Percentiles rank a stretch among this genome's conserved stretches.
These are phyloP conservation scores for Atractosteus spatula DNA, from an alignment of 2,113 vertebrate species.

Conservation along the genomic window DNA sequence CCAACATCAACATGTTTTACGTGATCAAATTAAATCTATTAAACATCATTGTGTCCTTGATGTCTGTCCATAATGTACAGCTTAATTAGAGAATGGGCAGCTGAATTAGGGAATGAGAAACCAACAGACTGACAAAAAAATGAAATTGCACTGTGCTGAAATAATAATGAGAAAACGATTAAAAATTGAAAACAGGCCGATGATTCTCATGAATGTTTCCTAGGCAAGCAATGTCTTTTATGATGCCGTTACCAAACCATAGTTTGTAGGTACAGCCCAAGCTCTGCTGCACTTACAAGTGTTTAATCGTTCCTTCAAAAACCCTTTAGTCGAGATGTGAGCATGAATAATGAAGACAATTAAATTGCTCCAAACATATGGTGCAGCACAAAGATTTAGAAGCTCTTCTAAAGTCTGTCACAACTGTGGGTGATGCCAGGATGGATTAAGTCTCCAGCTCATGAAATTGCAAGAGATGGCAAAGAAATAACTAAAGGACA, in stretches of 20 bases:
- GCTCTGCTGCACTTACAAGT: background rate
- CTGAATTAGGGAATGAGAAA: no score
- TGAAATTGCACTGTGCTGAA: no score
- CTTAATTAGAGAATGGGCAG: no score
- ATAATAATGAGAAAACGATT: no score
- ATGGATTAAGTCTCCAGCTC: background rate
- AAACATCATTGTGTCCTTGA: no score
- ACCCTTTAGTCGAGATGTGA: slow-evolving; percentile 19
- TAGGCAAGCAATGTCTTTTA: background rate
- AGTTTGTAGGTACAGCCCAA: background rate
- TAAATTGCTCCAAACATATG: slow-evolving; percentile 63
- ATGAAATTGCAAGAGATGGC: background rate
- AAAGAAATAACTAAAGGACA: slow-evolving; percentile 43
- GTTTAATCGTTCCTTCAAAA: background rate
- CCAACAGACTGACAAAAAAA: no score
- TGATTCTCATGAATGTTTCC: background rate
- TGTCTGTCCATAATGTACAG: no score
- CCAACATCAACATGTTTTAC: no score
- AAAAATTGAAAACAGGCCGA: no score
- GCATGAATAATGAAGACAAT: slow-evolving; percentile 55
- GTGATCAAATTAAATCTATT: no score
- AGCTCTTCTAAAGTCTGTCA: slow-evolving; percentile 41
- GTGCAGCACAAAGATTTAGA: slow-evolving; percentile 50
- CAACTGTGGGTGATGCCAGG: slow-evolving; percentile 26
- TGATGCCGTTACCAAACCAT: background rate